Base-by-base conservation (phyloP, 2,888 invertebrate genomes). In the Hermodice carunculata region DNA sequence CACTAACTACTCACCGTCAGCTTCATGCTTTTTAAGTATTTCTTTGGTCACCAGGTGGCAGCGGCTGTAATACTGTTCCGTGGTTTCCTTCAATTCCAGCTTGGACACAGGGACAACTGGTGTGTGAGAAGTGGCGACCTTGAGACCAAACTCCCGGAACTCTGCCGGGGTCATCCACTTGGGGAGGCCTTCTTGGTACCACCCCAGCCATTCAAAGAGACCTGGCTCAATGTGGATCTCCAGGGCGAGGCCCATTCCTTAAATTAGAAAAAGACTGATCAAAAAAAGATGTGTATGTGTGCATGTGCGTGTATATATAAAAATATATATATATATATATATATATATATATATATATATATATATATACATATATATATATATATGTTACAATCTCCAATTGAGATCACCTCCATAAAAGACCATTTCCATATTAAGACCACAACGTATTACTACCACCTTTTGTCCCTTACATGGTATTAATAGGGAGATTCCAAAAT, bases 141-240 rank as follows among this genome's bases (percentile, higher is more conserved):
- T 92, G 78, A 90, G 93, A 2, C 94, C 94, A 22, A 92, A 91
- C 14, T 89, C 89, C 19, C 87, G 87, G 4, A 95, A 86, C 81
- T 96, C 95, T 0, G 89, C 88, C 0, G 89, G 87, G 6, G 78
- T 42, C 67, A 85, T 78, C 75, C 79, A 83, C 31, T 64, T 72
- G 31, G 83, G 85, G 14, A 82, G 43, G 31, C 75, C 78, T 2
- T 73, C 67, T 57, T 80, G 80, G 85, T 96, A 94, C 96, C 96
- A 97, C 34, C 92, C 91, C 80, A 95, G 89, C 93, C 93, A 98
- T 86, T 98, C 98, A 86, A 97, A 98, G 43, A 98, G 87, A 0
- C 94, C 95, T 0, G 96, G 95, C 82, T 98, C 98, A 19, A 98
- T 89, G 76, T 76, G 71, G 52, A 85, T 74, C 54, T 53, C 44